Evolutionary conservation across 2,113 vertebrate genomes (phyloP), one percentile per base, ranked within the genome.

Genomic region (Mirza zaza): DNA sequence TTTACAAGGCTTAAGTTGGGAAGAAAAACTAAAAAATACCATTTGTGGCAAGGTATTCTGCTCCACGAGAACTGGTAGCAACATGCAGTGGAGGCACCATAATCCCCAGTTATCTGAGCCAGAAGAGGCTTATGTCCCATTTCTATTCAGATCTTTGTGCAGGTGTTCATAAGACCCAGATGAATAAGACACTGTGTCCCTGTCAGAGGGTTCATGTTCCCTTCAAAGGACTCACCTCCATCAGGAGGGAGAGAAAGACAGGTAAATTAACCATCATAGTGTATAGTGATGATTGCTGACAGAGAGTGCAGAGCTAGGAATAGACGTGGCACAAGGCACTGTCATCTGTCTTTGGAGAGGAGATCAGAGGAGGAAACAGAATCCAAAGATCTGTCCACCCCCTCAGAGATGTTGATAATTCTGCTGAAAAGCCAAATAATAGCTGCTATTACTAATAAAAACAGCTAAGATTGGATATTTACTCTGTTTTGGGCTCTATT

Each of bases 371-470:
- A 91, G 82, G 63, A 87, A 87, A 52, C 63, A 59, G 52, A 87
- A 87, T 70, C 85, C 65, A 80, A 87, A 84, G 65, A 80, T 63
- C 42, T 97, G 36, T 32, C 71, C 50, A 9, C 34, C 76, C n/a
- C 50, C 77, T 87, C 48, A 86, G 61, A 91, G 61, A 36, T 91
- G 34, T 55, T 79, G 36, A 57, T 67, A 27, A 42, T 67, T 83
- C 48, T 84, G 57, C 48, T n/a, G 65, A 76, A 94, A 94, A 89
- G n/a, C 27, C 85, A 77, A 36, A 32, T 91, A 80, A 79, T 90
- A 77, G 9, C 50, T 61, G 1, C 25, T 79, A 42, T 68, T 83
- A 1, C 85, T 83, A 68, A 73, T 83, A 70, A 93, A 84, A 91
- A 75, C n/a, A 85, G 42, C 87, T 75, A 88, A 59, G 45, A 48